These are phyloP conservation scores for Neogale vison DNA, from an alignment of 2,113 vertebrate genomes.

Conservation along the genomic window DNA sequence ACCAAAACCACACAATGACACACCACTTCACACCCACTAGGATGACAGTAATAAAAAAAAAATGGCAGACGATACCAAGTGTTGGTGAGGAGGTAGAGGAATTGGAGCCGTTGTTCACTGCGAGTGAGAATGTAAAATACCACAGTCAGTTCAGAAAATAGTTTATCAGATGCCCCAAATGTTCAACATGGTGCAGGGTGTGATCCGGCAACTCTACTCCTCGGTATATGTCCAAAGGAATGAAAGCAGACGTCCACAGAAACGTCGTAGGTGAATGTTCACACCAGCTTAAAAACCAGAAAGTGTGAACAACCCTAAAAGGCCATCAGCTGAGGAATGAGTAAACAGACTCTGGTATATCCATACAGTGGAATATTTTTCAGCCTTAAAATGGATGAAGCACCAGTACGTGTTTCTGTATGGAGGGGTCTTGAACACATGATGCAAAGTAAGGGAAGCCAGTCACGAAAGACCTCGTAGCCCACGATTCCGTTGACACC, in stretches of 20 bases:
- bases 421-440: rapidly evolving
- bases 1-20: neutral
- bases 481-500: rapidly evolving
- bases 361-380: rapidly evolving
- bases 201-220: neutral
- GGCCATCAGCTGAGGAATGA: neutral
- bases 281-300: neutral
- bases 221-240: neutral
- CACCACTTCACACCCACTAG: neutral
- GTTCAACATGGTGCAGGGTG: neutral
- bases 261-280: neutral
- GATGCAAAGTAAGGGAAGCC: neutral
- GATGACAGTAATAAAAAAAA: neutral
- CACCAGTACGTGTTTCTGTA: rapidly evolving
- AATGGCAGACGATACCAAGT: rapidly evolving
- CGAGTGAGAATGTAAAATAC: neutral
- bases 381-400: neutral
- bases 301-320: neutral
- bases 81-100: too few species aligned
- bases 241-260: rapidly evolving
- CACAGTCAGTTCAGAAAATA: too few species aligned
- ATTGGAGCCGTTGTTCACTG: rapidly evolving
- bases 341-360: too few species aligned
- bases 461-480: rapidly evolving
- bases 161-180: neutral